Evolutionary conservation across 2,797 vertebrate genomes (phyloP), one percentile per base, ranked within the genome.

Genomic region (Pangasius macronema): DNA sequence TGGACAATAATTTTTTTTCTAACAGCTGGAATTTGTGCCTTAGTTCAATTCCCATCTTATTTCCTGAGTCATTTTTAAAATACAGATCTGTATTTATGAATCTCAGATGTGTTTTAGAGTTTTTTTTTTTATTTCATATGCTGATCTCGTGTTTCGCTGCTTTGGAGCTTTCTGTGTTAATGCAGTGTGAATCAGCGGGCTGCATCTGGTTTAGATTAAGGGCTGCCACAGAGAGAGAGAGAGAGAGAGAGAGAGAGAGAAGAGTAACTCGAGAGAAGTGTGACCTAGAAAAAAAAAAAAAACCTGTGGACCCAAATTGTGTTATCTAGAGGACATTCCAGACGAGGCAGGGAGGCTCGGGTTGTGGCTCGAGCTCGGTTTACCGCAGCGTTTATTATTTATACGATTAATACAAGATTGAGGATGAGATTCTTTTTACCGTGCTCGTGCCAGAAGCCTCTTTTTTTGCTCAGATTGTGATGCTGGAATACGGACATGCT

Each of bases 311-410:
- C 80, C 87, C 77, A 84, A 89, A 88, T 67, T 79, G 85, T 84
- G 88, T 88, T 88, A 91, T 88, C 89, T 89, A 51, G 49, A 89
- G 81, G 87, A 91, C 91, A 88, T 90, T 90, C 89, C 88, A 90
- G 63, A 82, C 88, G 22, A 57, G 81, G 39, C 59, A 61, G 46
- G 85, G 59, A 86, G 83, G 85, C 86, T 91, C 84, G 86, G 81
- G 90, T 91, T 89, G 82, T 88, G 83, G 73, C 87, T 89, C 91
- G 88, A 87, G 84, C 77, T 94, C 93, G 88, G 94, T 89, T 86
- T 89, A 87, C 91, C 79, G 13, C 11, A 70, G 86, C 75, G 59
- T 95, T 91, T 86, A 94, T 94, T 94, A 95, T 95, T 95, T 89
- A 95, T 79, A 36, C 79, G 73, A 51, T 85, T 77, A 65, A 77